Conservation (phyloP, 2,797 vertebrate genomes). For the Xenops minutus region DNA sequence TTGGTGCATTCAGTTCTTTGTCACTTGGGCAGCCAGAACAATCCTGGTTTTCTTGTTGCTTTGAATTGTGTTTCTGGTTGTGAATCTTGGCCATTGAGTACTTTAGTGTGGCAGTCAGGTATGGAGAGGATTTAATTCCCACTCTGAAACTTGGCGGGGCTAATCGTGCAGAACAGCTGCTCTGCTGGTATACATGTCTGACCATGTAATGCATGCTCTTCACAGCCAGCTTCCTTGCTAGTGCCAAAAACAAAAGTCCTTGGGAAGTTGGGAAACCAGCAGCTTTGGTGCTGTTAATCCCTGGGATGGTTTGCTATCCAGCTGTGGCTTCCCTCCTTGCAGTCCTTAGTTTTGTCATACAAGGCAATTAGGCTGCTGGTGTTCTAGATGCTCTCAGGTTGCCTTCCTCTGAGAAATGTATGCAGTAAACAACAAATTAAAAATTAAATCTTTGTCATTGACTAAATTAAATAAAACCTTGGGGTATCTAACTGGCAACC, state of each 20-base stretch:
- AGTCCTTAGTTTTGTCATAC: neutral
- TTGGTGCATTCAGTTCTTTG: rapidly evolving
- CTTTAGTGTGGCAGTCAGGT: neutral
- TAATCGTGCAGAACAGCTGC: neutral
- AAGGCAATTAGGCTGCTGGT: neutral
- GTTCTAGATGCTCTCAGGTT: neutral
- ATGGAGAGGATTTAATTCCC: neutral
- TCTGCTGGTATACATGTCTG: neutral
- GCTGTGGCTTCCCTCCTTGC: neutral
- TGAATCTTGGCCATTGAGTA: neutral
- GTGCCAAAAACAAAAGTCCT: neutral
- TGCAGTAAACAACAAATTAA: neutral
- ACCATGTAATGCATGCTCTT: neutral
- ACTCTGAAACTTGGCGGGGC: neutral
- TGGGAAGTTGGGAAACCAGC: neutral
- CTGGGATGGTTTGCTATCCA: neutral
- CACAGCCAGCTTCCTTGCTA: neutral
- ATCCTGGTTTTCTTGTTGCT: neutral
- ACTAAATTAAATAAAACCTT: neutral
- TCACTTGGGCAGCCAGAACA: rapidly evolving
- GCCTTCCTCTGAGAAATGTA: neutral
- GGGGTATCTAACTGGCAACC: neutral
- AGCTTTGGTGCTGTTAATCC: neutral
- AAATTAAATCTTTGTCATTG: neutral
- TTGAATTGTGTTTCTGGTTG: neutral